Evolutionary conservation across 1,140 invertebrate genomes (phyloP).

Genomic region (Probaryconus sp.): DNA sequence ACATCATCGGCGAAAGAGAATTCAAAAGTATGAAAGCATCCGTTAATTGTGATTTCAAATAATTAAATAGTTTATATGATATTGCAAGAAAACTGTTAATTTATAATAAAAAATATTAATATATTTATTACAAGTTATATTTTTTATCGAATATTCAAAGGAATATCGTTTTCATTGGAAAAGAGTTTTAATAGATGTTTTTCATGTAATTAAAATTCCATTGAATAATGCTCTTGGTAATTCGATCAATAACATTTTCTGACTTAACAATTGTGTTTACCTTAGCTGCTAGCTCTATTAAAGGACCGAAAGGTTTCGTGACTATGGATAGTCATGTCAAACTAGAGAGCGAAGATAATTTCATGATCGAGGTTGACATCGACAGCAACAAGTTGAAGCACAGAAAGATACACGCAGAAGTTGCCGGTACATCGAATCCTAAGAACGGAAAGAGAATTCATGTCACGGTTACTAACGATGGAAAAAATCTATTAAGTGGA

Average conservation of each 20-base stretch:
- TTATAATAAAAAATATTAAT: too few species aligned
- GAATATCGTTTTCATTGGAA: too few species aligned
- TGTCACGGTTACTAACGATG: constrained; percentile 81
- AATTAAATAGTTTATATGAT: too few species aligned
- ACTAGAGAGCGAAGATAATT: constrained; percentile 82
- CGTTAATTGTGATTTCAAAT: background rate
- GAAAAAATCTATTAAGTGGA: constrained; percentile 83
- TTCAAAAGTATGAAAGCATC: constrained; percentile 73
- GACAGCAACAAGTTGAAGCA: constrained; percentile 83
- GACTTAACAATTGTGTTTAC: too few species aligned
- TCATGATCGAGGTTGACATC: constrained; percentile 81
- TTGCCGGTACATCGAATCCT: constrained; percentile 80
- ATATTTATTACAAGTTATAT: too few species aligned
- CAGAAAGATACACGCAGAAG: constrained; percentile 82
- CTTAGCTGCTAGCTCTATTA: constrained; percentile 69
- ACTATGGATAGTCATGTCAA: constrained; percentile 78
- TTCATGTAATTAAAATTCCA: too few species aligned
- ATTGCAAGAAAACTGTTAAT: too few species aligned
- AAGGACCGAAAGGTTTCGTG: constrained; percentile 72
- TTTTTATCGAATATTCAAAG: too few species aligned
- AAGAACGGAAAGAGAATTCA: constrained; percentile 81
- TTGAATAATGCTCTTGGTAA: too few species aligned
- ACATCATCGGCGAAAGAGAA: constrained; percentile 79
- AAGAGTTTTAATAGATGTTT: too few species aligned
- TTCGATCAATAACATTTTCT: too few species aligned